A percentile compares a stretch with the other conserved stretches of the same genome.
These are phyloP conservation scores for Melanerpes aurifrons DNA, from an alignment of 2,113 vertebrate species.

Conservation along the genomic window DNA sequence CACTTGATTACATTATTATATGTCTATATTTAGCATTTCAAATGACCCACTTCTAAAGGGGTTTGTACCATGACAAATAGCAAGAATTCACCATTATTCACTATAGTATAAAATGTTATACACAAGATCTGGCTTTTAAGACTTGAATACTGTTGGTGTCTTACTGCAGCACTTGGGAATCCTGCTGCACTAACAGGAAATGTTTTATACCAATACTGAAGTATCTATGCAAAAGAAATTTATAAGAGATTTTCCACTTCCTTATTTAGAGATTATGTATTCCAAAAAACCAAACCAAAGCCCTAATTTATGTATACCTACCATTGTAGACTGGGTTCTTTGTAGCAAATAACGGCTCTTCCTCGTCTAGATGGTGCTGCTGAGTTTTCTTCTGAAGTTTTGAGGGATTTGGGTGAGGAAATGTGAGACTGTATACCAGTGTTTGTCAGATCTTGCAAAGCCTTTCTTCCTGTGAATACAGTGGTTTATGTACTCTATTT, in stretches of 20 bases:
- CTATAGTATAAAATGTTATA: not conserved
- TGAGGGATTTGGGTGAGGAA: not conserved
- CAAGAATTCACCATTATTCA: not conserved
- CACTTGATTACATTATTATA: not conserved
- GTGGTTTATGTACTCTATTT: not conserved
- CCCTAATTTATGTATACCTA: not conserved
- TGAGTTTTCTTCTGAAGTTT: conserved; percentile 8
- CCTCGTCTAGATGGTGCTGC: conserved; percentile 6
- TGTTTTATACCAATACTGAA: not conserved
- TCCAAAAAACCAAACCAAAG: not conserved
- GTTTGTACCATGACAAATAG: not conserved
- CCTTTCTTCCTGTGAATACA: conserved; percentile 62
- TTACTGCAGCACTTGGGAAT: not conserved
- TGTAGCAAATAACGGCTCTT: conserved; percentile 50
- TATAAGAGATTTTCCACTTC: not conserved
- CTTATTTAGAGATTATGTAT: fast-evolving
- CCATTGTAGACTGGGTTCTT: conserved; percentile 68
- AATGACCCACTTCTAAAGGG: not conserved
- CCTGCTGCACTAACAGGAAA: not conserved
- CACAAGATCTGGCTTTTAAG: not conserved
- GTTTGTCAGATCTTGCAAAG: conserved; percentile 74
- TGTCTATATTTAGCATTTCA: not conserved
- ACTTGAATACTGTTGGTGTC: not conserved
- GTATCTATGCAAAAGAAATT: not conserved
- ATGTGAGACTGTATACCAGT: not conserved